These are phyloP conservation scores for Electrona antarctica DNA, from an alignment of 2,113 vertebrate species.

Conservation along the genomic window DNA sequence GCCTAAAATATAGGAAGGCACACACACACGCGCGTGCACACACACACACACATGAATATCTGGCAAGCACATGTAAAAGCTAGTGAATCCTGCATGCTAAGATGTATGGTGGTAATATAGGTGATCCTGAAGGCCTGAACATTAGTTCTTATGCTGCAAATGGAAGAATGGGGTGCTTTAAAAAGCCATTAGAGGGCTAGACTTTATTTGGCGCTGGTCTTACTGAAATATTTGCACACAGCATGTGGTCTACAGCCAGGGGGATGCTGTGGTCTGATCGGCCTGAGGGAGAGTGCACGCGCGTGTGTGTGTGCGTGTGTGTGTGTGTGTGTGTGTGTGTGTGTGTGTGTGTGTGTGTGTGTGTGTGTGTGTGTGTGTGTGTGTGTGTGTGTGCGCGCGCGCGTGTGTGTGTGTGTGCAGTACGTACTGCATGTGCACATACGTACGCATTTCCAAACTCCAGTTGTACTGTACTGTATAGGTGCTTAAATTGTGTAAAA, in stretches of 20 bases:
- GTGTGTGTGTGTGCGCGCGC: neutral
- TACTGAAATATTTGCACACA: slow-evolving; percentile 39
- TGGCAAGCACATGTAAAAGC: slow-evolving; percentile 46
- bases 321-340: neutral
- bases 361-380: neutral
- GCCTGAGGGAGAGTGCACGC: slow-evolving; percentile 3
- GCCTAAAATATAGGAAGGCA: too few species aligned
- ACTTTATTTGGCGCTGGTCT: slow-evolving; percentile 25
- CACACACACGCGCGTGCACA: too few species aligned
- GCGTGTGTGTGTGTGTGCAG: neutral
- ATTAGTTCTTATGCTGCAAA: slow-evolving; percentile 51
- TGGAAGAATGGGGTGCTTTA: slow-evolving; percentile 36
- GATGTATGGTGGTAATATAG: slow-evolving; percentile 41
- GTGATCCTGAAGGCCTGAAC: slow-evolving; percentile 36
- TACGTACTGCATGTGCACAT: neutral
- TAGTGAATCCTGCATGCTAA: slow-evolving; percentile 42
- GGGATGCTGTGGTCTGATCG: neutral
- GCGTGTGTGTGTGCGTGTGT: slow-evolving; percentile 8
- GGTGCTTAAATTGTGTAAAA: slow-evolving; percentile 14
- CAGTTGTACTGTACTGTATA: too few species aligned
- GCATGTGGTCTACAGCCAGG: slow-evolving; percentile 26
- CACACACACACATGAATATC: too few species aligned
- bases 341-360: slow-evolving; percentile 5
- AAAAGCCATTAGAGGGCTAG: slow-evolving; percentile 27
- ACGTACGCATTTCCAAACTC: too few species aligned